Evolutionary conservation across 2,113 vertebrate genomes (phyloP), one percentile per base, ranked within the genome.

Genomic region (Colossoma macropomum): DNA sequence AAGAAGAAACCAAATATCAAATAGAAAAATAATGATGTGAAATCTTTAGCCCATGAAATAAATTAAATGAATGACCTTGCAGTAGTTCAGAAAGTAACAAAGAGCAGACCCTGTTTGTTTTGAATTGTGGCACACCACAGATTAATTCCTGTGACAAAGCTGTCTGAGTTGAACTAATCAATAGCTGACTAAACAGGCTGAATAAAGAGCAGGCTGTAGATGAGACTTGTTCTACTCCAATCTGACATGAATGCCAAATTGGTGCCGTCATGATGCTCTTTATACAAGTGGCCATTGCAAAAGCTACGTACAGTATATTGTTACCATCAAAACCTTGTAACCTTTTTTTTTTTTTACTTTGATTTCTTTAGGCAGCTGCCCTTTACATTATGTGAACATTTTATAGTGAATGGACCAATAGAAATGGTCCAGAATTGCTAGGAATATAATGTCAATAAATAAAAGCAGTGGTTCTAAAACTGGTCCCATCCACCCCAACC

Each of bases 131-230:
- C 28, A 10, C 21, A 11, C 68, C 34, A n/a, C 19, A 11, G 32
- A 45, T 70, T 70, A 41, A 70, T 70, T 45, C 34, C 68, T n/a
- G 68, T 70, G 68, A 70, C 68, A 70, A 70, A 41, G 34, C 32
- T 45, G 68, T 70, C 68, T 70, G 68, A 70, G 16, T 41, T 70
- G 68, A 70, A 70, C 68, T 70, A 45, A 70, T 70, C 68, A 45
- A 70, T 70, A 70, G 25, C 8, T 13, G 1, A 34, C 68, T 70
- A 70, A 70, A 70, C 38, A 70, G 1, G 9, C 34, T n/a, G 68
- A 70, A 70, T 70, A 70, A 70, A 41, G 34, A 70, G 23, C 68
- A 70, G 34, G 34, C 68, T 69, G 19, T 9, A 69, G 66, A 69
- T 69, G 34, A 71, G 38, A 15, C 34, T 7, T 71, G 68, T n/a